Evolutionary conservation across 2,797 vertebrate species (phyloP).

Genomic region (Diglossa cyanea): DNA sequence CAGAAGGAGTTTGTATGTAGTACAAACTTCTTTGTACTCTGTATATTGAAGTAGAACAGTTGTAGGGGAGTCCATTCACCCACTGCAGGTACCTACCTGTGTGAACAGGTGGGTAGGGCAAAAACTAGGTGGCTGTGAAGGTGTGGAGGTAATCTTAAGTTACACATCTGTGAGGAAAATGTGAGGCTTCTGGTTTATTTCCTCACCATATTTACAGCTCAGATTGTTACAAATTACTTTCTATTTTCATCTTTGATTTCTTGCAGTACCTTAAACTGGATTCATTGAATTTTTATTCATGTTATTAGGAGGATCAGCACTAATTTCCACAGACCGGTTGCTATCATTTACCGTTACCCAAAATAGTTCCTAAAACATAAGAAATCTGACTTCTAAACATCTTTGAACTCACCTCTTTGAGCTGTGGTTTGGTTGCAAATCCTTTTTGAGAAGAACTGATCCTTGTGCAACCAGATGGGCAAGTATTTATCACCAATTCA

Average conservation of each 20-base stretch:
- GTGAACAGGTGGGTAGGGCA: not conserved
- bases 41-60: not conserved
- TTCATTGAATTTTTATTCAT: not conserved
- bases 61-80: not conserved
- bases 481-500: not conserved
- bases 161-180: not conserved
- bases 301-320: not conserved
- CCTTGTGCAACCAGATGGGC: not conserved
- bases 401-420: not conserved
- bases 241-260: not conserved
- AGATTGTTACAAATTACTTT: not conserved
- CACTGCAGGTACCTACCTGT: not conserved
- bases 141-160: not conserved
- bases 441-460: not conserved
- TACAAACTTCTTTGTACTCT: not conserved
- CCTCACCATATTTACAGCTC: not conserved
- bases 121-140: not conserved
- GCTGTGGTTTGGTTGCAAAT: not conserved
- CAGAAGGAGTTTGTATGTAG: not conserved
- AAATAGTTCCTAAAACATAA: not conserved
- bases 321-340: not conserved
- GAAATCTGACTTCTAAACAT: not conserved
- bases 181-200: not conserved
- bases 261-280: rapidly evolving
- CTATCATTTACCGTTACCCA: not conserved